Evolutionary conservation across 2,113 vertebrate species (phyloP).

Genomic region (Macroglossus sobrinus): DNA sequence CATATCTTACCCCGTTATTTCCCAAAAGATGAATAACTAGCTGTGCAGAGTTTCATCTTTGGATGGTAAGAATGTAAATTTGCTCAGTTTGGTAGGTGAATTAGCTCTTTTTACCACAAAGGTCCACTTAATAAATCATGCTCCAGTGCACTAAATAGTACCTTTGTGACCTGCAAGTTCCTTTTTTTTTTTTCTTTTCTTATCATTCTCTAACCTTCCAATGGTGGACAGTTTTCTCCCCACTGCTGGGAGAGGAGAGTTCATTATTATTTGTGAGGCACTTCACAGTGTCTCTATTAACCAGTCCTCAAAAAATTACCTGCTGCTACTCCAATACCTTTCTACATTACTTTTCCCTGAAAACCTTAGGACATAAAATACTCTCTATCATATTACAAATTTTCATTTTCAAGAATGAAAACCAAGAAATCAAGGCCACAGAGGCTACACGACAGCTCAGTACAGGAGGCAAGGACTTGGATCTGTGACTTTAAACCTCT

Average conservation of each 20-base stretch:
- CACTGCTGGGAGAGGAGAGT: background rate
- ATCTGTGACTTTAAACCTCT: background rate
- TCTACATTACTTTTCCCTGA: background rate
- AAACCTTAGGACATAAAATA: background rate
- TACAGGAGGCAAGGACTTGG: background rate
- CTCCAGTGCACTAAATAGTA: background rate
- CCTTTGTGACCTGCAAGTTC: background rate
- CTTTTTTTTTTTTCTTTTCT: background rate
- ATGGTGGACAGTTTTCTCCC: background rate
- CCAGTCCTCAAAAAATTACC: background rate
- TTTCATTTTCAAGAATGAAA: background rate
- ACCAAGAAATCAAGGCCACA: background rate
- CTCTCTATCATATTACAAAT: background rate
- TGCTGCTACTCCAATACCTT: background rate
- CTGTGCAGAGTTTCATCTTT: background rate
- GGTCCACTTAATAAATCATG: slow-evolving; percentile 55
- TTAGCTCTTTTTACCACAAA: slow-evolving; percentile 29
- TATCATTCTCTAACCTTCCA: background rate
- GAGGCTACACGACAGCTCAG: background rate
- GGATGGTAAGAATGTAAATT: slow-evolving; percentile 33
- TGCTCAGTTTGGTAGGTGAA: slow-evolving; percentile 23
- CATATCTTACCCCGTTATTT: slow-evolving; percentile 62
- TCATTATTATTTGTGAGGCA: background rate
- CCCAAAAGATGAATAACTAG: slow-evolving; percentile 59
- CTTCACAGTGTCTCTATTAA: background rate